Evolutionary conservation across 2,113 vertebrate genomes (phyloP).

Genomic region (Notarius lentiginosus): DNA sequence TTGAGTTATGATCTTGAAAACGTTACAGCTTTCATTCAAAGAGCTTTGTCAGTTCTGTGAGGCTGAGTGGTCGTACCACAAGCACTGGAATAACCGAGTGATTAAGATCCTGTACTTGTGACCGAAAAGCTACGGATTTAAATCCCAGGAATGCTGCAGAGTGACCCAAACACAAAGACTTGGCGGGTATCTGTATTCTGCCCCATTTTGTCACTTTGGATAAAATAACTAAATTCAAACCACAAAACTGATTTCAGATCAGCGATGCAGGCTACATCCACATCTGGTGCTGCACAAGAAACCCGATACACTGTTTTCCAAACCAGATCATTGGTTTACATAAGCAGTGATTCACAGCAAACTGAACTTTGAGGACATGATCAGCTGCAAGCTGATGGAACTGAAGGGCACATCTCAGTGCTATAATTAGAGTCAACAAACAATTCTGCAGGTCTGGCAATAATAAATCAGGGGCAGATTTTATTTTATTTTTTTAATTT

Average conservation of each 20-base stretch:
- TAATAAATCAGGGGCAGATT: neutral
- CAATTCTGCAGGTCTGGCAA: neutral
- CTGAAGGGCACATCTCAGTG: neutral
- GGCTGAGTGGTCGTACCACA: neutral
- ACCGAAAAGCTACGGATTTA: neutral
- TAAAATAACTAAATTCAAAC: neutral
- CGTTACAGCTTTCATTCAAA: neutral
- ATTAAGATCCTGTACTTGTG: neutral
- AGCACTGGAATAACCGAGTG: neutral
- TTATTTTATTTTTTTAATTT: too few relatives aligned
- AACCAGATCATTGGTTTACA: neutral
- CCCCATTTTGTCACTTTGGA: neutral
- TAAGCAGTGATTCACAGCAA: neutral
- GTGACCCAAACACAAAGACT: neutral
- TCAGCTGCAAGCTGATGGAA: neutral
- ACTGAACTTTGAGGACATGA: neutral
- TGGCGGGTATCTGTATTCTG: neutral
- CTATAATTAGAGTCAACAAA: neutral
- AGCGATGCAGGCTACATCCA: neutral
- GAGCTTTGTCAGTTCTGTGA: neutral
- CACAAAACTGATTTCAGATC: neutral
- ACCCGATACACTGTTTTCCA: conserved; percentile 5
- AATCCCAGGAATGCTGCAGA: neutral
- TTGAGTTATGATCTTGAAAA: neutral
- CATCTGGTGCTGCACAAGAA: neutral